Conservation (phyloP, 2,888 invertebrate species). For the Cylloceria caligata region DNA sequence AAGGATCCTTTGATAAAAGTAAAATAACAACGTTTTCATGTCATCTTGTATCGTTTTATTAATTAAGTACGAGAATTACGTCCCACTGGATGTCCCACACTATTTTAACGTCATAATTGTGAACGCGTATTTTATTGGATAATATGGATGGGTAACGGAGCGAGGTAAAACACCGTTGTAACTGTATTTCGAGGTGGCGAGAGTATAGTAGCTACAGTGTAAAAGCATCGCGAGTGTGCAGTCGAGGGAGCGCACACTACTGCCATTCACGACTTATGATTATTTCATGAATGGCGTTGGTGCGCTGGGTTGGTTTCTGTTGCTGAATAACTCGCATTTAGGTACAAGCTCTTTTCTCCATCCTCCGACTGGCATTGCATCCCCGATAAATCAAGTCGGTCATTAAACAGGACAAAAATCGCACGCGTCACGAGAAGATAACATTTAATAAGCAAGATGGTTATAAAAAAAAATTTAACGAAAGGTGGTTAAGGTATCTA, state of each 20-base stretch:
- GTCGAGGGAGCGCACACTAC: slow-evolving; percentile 30
- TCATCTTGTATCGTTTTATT: not conserved
- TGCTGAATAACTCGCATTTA: slow-evolving; percentile 4
- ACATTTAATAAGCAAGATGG: too few relatives aligned
- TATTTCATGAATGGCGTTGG: slow-evolving; percentile 50
- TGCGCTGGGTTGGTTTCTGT: slow-evolving; percentile 13
- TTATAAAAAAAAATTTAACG: too few relatives aligned
- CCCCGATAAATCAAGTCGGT: not conserved
- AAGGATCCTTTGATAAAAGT: not conserved
- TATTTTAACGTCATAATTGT: not conserved
- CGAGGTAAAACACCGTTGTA: slow-evolving; percentile 44
- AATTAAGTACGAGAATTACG: not conserved
- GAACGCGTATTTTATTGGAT: not conserved
- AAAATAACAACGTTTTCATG: too few relatives aligned
- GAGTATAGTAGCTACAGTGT: slow-evolving; percentile 9
- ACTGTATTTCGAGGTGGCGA: slow-evolving; percentile 46
- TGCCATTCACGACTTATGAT: slow-evolving; percentile 52
- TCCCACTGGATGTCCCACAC: not conserved
- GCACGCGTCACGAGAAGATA: not conserved
- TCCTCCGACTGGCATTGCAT: not conserved
- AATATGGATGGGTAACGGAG: slow-evolving; percentile 33
- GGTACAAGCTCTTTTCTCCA: not conserved
- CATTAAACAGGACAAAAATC: not conserved
- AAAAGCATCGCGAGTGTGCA: slow-evolving; percentile 22
- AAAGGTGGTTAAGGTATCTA: too few relatives aligned